Conservation (phyloP, 2,888 invertebrate genomes). For the Athripsodes cinereus region DNA sequence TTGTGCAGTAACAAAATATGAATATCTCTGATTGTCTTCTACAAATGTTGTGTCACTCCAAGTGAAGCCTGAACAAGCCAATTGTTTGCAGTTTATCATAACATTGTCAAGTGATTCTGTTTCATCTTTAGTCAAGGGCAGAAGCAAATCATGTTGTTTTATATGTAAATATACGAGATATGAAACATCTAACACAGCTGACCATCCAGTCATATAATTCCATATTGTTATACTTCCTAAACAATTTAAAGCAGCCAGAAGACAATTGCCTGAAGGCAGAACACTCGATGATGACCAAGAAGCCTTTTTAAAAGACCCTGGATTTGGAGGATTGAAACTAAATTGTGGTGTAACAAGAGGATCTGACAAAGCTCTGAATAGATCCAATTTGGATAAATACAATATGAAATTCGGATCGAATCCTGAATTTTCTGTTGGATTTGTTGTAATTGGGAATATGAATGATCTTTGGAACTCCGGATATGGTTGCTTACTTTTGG, state of each 20-base stretch:
- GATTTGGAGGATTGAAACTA: background rate
- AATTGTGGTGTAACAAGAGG: constrained; percentile 11
- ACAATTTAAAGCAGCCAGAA: constrained; percentile 12
- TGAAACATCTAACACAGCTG: constrained; percentile 11
- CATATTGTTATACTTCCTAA: constrained; percentile 17
- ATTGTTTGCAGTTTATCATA: constrained; percentile 6
- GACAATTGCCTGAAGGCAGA: constrained; percentile 5
- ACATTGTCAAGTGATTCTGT: background rate
- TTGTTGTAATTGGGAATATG: constrained; percentile 9
- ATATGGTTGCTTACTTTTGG: constrained; percentile 6
- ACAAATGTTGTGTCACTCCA: constrained; percentile 13
- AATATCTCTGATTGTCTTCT: background rate
- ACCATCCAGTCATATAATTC: constrained; percentile 10
- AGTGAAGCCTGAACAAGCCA: constrained; percentile 8
- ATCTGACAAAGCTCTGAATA: constrained; percentile 5
- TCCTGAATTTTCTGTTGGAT: constrained; percentile 14
- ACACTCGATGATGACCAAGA: constrained; percentile 12
- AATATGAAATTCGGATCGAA: constrained; percentile 1
- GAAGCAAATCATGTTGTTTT: background rate
- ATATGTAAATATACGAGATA: constrained; percentile 8
- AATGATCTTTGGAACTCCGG: constrained; percentile 11
- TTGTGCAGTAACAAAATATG: constrained; percentile 16
- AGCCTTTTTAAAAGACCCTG: constrained; percentile 8
- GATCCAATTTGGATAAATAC: constrained; percentile 7
- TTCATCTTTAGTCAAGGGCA: background rate